phyloP scores from a whole-genome alignment of 2,888 invertebrate genomes.

The Julus scanicus region DNA sequence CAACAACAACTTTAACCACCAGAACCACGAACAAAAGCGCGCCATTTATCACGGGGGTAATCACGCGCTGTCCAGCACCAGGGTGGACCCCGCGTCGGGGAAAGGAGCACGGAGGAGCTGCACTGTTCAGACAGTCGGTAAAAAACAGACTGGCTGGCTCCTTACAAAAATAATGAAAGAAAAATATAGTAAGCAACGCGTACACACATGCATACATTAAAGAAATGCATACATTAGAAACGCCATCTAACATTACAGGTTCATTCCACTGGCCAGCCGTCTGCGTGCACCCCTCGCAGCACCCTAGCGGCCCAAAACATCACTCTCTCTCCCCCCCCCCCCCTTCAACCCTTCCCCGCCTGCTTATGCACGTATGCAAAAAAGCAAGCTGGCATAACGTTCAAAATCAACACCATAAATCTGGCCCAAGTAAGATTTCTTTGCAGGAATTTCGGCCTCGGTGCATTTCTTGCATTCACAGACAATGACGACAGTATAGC shows the following conservation, averaged over 20 bases:
- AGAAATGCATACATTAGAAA: neutral
- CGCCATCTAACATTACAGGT: neutral
- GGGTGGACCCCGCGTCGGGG: neutral
- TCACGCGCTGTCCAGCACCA: conserved; percentile 32
- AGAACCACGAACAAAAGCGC: neutral
- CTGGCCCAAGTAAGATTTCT: neutral
- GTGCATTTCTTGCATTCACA: neutral
- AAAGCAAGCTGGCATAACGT: neutral
- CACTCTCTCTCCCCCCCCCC: neutral
- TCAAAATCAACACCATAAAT: conserved; percentile 1
- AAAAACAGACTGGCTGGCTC: conserved; percentile 37
- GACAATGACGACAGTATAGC: neutral
- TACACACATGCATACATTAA: neutral
- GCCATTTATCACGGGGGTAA: conserved; percentile 44
- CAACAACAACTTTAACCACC: conserved; percentile 29
- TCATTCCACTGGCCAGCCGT: conserved; percentile 1
- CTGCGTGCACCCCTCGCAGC: neutral
- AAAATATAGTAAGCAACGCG: neutral
- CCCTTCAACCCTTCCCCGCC: neutral
- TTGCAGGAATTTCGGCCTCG: neutral
- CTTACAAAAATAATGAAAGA: conserved; percentile 35
- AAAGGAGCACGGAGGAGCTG: neutral
- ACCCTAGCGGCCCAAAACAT: neutral
- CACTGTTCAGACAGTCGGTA: conserved; percentile 11
- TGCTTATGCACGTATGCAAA: neutral